Base-by-base conservation (phyloP, 2,888 invertebrate genomes). In the Drosophila demipolita region DNA sequence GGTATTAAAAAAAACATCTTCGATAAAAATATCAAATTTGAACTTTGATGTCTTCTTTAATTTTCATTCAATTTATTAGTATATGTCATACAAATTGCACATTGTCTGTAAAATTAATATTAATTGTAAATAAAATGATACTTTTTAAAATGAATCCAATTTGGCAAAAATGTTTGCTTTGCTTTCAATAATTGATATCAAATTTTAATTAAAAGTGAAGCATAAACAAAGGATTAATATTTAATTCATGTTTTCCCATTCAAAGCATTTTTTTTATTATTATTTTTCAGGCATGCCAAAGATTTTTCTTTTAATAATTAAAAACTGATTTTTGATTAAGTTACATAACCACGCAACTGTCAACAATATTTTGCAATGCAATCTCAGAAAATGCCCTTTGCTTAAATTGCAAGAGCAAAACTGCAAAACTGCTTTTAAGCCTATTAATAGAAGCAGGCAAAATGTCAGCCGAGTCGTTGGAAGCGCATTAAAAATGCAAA, bases 391-490 rank as follows among this genome's bases (percentile, higher is more conserved):
- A 55, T 32, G 29, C 20, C 9, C 1, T 32, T 15, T 29, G 40
- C 32, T 42, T 9, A 20, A 32, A 15, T 42, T 57, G 32, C 38
- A n/a, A 20, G 15, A 58, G 26, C 26, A 35, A 17, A 66, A 66
- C 9, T 48, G 65, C 62, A 66, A 29, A 29, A 66, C 9, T 48
- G 65, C 62, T 65, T 59, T 62, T 86, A 83, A 87, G 82, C 80
- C 78, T 82, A 84, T 87, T 87, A 82, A 85, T 82, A 83, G 77
- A 65, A 63, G 40, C 59, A 64, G 36, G 64, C 17, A 55, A 62
- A 83, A 83, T 79, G 83, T 73, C 73, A 84, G 66, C 57, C 61
- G 48, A 38, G 66, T 68, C 64, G 40, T 57, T 53, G 32, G 53
- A 66, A 81, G 74, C 78, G 73, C 70, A 83, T 87, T 81, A 70